These are phyloP conservation scores for Tetraneura akinire DNA, from an alignment of 1,140 invertebrate genomes.

Conservation along the genomic window DNA sequence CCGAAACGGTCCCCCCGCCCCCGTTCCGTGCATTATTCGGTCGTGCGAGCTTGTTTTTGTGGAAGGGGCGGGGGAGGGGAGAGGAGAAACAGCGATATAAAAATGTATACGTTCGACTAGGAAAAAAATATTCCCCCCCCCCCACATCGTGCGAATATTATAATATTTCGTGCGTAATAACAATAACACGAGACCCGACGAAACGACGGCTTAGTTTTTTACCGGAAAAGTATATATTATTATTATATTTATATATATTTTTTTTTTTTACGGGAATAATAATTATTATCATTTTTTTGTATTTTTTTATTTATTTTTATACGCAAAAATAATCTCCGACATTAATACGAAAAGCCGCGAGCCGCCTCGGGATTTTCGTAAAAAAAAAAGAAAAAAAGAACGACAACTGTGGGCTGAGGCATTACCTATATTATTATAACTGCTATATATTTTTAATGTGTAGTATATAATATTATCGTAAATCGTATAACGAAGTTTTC, in stretches of 20 bases:
- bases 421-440: too few species aligned
- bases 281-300: constrained; percentile 46
- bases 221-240: constrained; percentile 41
- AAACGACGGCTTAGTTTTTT: constrained; percentile 7
- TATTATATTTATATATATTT: constrained; percentile 37
- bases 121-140: constrained; percentile 23
- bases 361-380: constrained; percentile 25
- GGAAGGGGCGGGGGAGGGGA: too few species aligned
- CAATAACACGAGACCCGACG: neutral
- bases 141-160: too few species aligned
- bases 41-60: too few species aligned
- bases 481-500: too few species aligned
- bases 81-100: constrained; percentile 43
- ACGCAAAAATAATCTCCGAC: constrained; percentile 35
- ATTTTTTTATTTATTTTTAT: too few species aligned
- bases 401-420: too few species aligned
- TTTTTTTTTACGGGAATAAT: too few species aligned
- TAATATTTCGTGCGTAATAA: too few species aligned
- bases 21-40: constrained; percentile 38
- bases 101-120: constrained; percentile 33
- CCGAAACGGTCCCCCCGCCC: constrained; percentile 10
- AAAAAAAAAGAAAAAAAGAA: neutral
- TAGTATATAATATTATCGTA: too few species aligned
- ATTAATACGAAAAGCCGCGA: constrained; percentile 26
- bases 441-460: too few species aligned